phyloP scores from a whole-genome alignment of 2,888 invertebrate genomes.

The Schrankia costaestrigalis region DNA sequence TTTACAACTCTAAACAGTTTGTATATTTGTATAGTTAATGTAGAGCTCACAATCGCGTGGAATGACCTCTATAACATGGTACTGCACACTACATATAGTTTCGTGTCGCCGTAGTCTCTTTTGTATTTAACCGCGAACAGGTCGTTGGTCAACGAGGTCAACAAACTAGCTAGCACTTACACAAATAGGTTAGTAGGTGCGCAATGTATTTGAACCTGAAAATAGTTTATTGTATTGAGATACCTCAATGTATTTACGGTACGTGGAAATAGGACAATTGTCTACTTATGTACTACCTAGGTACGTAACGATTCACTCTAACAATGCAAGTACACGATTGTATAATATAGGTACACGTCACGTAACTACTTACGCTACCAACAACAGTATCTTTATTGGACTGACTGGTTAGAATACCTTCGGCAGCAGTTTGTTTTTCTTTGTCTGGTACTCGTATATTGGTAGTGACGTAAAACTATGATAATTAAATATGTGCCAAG shows the following conservation, averaged over 20 bases:
- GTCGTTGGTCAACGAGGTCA: constrained; percentile 59
- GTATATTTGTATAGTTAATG: too few species aligned
- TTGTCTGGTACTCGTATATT: too few species aligned
- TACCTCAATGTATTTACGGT: constrained; percentile 11
- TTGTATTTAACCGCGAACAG: constrained; percentile 36
- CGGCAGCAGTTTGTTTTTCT: too few species aligned
- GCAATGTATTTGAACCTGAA: constrained; percentile 39
- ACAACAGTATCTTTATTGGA: too few species aligned
- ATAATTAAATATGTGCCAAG: too few species aligned
- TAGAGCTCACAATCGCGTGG: neutral
- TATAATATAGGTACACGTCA: neutral
- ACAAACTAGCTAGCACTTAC: constrained; percentile 54
- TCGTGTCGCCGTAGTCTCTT: constrained; percentile 39
- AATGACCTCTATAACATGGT: constrained; percentile 10
- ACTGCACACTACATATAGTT: constrained; percentile 9
- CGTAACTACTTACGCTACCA: neutral
- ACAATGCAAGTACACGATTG: constrained; percentile 2
- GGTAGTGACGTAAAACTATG: too few species aligned
- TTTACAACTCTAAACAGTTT: too few species aligned
- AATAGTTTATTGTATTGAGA: constrained; percentile 28
- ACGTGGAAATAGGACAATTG: constrained; percentile 14
- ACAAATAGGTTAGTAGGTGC: constrained; percentile 47
- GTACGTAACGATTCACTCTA: neutral
- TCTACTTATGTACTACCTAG: too few species aligned
- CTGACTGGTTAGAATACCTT: too few species aligned